phyloP scores from a whole-genome alignment of 2,113 vertebrate species.

The Myotis lucifugus region DNA sequence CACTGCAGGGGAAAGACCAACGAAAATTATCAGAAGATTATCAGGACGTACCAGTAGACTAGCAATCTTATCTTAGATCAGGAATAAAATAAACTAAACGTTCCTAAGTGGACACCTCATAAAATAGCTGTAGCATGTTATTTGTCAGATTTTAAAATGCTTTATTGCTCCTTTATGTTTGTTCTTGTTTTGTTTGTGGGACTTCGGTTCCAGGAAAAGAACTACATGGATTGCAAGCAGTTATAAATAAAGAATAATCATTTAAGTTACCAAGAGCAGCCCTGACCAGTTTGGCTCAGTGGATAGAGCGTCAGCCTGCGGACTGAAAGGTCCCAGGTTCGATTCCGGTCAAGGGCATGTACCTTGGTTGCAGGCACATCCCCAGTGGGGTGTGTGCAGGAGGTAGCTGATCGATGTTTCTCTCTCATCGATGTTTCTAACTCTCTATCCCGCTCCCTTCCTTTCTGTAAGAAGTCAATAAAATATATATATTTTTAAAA shows the following conservation, averaged over 20 bases:
- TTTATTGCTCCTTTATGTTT: constrained; percentile 59
- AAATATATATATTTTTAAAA: too few species aligned
- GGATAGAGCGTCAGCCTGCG: too few species aligned
- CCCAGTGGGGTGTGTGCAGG: too few species aligned
- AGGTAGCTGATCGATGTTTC: too few species aligned
- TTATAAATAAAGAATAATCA: not conserved
- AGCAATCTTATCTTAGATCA: constrained; percentile 42
- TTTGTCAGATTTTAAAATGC: constrained; percentile 58
- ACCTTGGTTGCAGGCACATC: too few species aligned
- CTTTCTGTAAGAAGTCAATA: too few species aligned
- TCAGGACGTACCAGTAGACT: not conserved
- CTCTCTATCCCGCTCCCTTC: too few species aligned
- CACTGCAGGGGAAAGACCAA: not conserved
- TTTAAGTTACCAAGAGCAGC: not conserved
- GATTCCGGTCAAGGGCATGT: too few species aligned
- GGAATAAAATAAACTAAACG: constrained; percentile 51
- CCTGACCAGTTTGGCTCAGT: too few species aligned
- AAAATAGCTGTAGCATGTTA: constrained; percentile 60
- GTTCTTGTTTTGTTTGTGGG: constrained; percentile 51
- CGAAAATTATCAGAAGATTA: constrained; percentile 43
- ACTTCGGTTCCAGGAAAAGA: constrained; percentile 56
- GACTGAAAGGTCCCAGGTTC: too few species aligned
- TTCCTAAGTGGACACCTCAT: constrained; percentile 52
- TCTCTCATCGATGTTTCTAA: too few species aligned
- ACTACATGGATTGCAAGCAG: not conserved